These are phyloP conservation scores for Chironex yamaguchii DNA, from an alignment of 30 jellyfish, hydroid and myxozoan genomes.

Conservation along the genomic window DNA sequence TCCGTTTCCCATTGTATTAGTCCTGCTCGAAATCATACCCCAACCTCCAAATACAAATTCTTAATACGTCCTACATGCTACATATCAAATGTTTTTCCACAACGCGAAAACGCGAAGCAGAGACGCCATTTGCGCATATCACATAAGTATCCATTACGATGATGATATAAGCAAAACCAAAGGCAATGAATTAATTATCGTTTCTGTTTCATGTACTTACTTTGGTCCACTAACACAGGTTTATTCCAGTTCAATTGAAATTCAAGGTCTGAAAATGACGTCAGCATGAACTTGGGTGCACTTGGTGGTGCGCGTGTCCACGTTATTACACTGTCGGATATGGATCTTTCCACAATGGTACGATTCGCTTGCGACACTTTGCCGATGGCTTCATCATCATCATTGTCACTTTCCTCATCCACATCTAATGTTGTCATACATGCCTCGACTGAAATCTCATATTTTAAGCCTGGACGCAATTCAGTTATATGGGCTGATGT, in stretches of 20 bases:
- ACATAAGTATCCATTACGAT: too few relatives aligned
- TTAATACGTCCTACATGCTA: too few relatives aligned
- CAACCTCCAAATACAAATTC: too few relatives aligned
- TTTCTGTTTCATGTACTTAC: conserved; percentile 11
- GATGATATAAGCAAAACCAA: too few relatives aligned
- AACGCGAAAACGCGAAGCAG: too few relatives aligned
- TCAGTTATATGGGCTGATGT: conserved; percentile 23
- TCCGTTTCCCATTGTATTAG: too few relatives aligned
- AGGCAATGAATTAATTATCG: too few relatives aligned
- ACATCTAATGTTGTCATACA: too few relatives aligned
- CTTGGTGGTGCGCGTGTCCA: conserved; percentile 81
- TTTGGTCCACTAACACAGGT: conserved; percentile 70
- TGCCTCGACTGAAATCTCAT: conserved; percentile 26
- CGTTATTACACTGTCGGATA: conserved; percentile 4
- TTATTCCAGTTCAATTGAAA: conserved; percentile 58
- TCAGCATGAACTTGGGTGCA: conserved; percentile 41
- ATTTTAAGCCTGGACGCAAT: conserved; percentile 37
- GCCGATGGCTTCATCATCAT: not conserved
- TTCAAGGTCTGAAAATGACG: conserved; percentile 50
- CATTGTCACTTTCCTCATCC: not conserved
- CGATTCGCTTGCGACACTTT: not conserved
- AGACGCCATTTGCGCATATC: too few relatives aligned
- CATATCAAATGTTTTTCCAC: too few relatives aligned
- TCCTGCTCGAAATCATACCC: too few relatives aligned
- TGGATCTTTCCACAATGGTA: conserved; percentile 5